Evolutionary conservation across 2,113 vertebrate species (phyloP).

Genomic region (Mirounga angustirostris): DNA sequence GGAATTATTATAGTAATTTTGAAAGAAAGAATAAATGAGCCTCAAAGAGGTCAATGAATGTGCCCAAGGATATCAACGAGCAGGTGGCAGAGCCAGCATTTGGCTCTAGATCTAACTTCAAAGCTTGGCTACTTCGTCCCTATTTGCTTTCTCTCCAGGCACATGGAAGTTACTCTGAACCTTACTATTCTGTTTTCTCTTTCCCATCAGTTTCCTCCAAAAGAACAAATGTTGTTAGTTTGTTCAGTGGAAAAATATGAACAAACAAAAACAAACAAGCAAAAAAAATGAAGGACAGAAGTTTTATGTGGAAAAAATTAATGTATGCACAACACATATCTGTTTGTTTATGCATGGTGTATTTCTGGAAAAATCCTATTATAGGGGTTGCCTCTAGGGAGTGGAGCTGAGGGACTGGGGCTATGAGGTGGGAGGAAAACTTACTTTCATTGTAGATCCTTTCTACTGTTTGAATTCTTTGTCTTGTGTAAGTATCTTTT

Average conservation of each 20-base stretch:
- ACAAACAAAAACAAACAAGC: background rate
- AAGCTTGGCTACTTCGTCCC: background rate
- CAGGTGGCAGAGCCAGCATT: background rate
- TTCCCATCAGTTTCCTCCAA: background rate
- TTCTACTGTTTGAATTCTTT: background rate
- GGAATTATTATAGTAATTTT: background rate
- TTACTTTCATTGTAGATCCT: background rate
- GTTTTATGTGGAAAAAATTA: background rate
- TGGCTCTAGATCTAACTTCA: background rate
- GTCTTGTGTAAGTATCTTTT: background rate
- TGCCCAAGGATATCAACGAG: background rate
- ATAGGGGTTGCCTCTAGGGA: background rate
- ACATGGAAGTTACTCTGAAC: background rate
- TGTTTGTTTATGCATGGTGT: background rate
- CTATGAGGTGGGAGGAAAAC: background rate
- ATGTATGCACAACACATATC: background rate
- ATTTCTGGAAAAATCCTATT: background rate
- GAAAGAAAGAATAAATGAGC: background rate
- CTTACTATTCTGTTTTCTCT: background rate
- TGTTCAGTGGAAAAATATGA: background rate
- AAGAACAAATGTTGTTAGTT: background rate
- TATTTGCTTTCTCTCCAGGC: background rate
- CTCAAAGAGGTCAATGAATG: background rate
- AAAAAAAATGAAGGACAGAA: background rate
- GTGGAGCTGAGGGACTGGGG: background rate